A percentile compares a stretch with the other conserved stretches of the same genome.
Conservation (phyloP, 2,888 invertebrate species). For the Trichogramma dendrolimi region DNA sequence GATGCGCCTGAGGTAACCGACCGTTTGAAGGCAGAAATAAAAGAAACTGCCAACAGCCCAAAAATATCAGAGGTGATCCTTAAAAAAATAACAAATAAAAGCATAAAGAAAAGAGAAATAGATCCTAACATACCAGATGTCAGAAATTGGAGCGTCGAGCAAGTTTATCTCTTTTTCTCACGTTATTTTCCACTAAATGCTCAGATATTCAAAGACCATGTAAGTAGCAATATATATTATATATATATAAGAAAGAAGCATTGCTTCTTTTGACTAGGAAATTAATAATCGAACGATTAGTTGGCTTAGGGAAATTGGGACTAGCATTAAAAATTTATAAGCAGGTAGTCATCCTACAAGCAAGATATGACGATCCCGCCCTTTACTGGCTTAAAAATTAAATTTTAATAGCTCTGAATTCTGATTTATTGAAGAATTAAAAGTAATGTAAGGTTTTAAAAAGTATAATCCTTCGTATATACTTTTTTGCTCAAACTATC, state of each 20-base stretch:
- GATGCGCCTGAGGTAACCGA: too few relatives aligned
- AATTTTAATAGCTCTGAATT: too few relatives aligned
- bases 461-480: too few relatives aligned
- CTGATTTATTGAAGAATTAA: too few relatives aligned
- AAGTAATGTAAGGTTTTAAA: too few relatives aligned
- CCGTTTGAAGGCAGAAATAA: too few relatives aligned
- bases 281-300: constrained; percentile 21
- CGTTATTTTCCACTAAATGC: constrained; percentile 78
- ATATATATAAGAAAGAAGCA: constrained; percentile 13
- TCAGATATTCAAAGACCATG: constrained; percentile 76
- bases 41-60: too few relatives aligned
- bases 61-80: too few relatives aligned
- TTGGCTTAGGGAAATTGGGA: constrained; percentile 63
- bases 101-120: too few relatives aligned
- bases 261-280: constrained; percentile 7
- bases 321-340: constrained; percentile 83
- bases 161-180: constrained; percentile 77
- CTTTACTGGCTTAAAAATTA: too few relatives aligned
- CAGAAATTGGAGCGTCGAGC: constrained; percentile 74
- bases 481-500: too few relatives aligned
- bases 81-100: too few relatives aligned
- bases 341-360: constrained; percentile 64
- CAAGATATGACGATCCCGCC: background rate
- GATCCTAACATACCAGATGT: constrained; percentile 75
- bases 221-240: constrained; percentile 45